These are phyloP conservation scores for Lamprotornis superbus DNA, from an alignment of 2,113 vertebrate genomes.

Conservation along the genomic window DNA sequence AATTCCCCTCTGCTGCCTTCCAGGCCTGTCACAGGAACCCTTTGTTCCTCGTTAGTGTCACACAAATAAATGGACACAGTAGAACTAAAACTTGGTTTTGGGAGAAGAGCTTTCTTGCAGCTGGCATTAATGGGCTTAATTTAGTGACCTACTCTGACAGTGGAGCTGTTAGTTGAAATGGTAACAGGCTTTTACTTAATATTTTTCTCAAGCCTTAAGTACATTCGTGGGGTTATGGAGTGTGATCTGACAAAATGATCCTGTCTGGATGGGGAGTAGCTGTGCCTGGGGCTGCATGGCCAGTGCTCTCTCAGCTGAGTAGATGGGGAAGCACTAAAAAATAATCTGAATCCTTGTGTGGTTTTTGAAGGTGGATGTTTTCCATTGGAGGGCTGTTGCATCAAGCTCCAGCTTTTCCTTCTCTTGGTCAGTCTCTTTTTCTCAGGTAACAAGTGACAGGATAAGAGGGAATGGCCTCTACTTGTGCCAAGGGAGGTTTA, in stretches of 20 bases:
- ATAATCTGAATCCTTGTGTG: background rate
- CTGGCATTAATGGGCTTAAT: background rate
- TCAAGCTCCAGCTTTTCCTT: background rate
- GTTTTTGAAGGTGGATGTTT: background rate
- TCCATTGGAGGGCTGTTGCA: background rate
- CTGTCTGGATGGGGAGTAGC: background rate
- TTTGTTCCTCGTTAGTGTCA: background rate
- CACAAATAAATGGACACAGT: background rate
- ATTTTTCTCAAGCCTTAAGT: background rate
- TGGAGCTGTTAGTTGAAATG: background rate
- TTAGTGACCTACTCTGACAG: background rate
- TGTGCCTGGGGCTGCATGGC: background rate
- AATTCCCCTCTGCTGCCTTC: background rate
- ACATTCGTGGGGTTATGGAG: background rate
- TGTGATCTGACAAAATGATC: background rate
- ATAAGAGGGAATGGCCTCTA: background rate
- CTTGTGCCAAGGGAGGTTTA: background rate
- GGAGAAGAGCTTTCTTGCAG: background rate
- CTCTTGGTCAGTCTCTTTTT: background rate
- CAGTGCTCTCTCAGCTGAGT: background rate
- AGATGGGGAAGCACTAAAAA: background rate
- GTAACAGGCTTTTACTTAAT: background rate
- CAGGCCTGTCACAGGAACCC: background rate
- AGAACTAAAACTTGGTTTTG: background rate
- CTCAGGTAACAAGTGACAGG: background rate